Conservation (phyloP, 2,113 vertebrate species). For the Salvator merianae region DNA sequence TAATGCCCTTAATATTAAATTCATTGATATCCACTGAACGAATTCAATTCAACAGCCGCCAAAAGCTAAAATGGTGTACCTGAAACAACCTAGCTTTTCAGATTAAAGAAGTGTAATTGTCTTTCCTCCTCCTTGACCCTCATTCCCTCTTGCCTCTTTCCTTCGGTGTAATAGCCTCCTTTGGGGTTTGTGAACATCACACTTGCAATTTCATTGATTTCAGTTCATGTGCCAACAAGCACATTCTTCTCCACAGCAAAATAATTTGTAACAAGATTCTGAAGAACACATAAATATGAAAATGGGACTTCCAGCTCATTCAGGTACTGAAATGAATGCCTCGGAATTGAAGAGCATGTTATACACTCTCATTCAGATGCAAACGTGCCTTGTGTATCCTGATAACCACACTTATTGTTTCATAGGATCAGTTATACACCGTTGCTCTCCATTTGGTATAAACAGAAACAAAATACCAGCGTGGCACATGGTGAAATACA, state of each 20-base stretch:
- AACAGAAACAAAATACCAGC: no score
- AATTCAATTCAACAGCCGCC: neutral
- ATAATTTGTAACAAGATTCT: neutral
- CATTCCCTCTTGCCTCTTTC: constrained; percentile 11
- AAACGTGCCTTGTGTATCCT: no score
- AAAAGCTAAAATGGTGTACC: constrained; percentile 6
- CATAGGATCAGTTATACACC: no score
- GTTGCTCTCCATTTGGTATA: no score
- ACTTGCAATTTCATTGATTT: constrained; percentile 17
- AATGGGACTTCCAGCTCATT: neutral
- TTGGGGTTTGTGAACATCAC: constrained; percentile 17
- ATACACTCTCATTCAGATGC: neutral
- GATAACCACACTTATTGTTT: no score
- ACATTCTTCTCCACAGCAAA: neutral
- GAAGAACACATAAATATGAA: constrained; percentile 12
- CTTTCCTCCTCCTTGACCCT: constrained; percentile 2
- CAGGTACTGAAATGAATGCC: neutral
- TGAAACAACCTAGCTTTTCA: constrained; percentile 9
- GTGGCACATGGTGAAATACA: no score
- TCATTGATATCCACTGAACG: constrained; percentile 1
- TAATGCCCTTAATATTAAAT: neutral
- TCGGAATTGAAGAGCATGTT: neutral
- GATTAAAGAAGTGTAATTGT: constrained; percentile 17
- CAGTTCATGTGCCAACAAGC: neutral
- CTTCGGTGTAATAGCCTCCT: constrained; percentile 3